Percentiles rank a stretch among this genome's conserved stretches.
These are phyloP conservation scores for Drosophila emarginata DNA, from an alignment of 2,888 invertebrate genomes.

Conservation along the genomic window DNA sequence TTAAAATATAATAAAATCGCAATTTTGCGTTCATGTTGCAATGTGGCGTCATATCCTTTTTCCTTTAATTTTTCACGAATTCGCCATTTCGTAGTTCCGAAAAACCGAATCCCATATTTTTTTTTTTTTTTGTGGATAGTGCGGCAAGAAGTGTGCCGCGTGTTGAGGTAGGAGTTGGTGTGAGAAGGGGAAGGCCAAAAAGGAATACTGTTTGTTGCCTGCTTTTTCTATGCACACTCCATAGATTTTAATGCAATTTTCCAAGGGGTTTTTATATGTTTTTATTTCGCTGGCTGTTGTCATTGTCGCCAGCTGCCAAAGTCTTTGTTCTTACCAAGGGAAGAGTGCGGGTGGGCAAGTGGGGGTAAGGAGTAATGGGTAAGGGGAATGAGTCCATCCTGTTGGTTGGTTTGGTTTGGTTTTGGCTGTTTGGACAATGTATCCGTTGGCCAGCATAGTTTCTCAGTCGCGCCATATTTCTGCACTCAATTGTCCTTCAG, in stretches of 20 bases:
- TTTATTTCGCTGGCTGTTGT: slow-evolving; percentile 66
- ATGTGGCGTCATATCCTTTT: slow-evolving; percentile 78
- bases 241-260: slow-evolving; percentile 78
- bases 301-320: slow-evolving; percentile 77
- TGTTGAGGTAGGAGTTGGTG: background rate
- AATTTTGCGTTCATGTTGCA: slow-evolving; percentile 78
- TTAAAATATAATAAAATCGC: slow-evolving; percentile 77
- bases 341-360: slow-evolving; percentile 5
- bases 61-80: slow-evolving; percentile 78
- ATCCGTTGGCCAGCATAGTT: slow-evolving; percentile 55
- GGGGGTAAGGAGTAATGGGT: background rate
- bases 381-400: slow-evolving; percentile 21
- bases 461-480: slow-evolving; percentile 67
- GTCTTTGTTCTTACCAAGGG: slow-evolving; percentile 67
- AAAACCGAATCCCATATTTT: slow-evolving; percentile 54
- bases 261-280: slow-evolving; percentile 66
- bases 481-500: slow-evolving; percentile 76
- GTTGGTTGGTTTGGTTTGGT: slow-evolving; percentile 24
- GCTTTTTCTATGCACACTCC: slow-evolving; percentile 73
- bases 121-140: slow-evolving; percentile 15
- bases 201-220: slow-evolving; percentile 22
- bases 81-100: slow-evolving; percentile 77
- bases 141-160: background rate
- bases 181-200: background rate
- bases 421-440: slow-evolving; percentile 53